phyloP scores from a whole-genome alignment of 1,140 invertebrate species.

The Triops longicaudatus region DNA sequence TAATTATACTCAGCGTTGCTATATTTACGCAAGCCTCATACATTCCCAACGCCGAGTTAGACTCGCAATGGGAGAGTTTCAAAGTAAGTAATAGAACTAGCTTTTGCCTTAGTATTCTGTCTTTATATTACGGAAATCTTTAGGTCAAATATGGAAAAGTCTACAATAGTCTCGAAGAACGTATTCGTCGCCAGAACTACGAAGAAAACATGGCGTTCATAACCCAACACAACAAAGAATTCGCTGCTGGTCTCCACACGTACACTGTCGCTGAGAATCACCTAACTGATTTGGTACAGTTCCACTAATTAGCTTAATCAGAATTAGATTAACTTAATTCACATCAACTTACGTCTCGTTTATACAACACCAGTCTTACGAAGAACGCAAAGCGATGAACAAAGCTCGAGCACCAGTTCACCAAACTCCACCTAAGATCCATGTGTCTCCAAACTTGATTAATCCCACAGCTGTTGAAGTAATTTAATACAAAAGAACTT shows the following conservation, averaged over 20 bases:
- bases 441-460: too few species aligned
- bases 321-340: background rate
- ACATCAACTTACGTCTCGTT: background rate
- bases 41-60: background rate
- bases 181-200: constrained; percentile 44
- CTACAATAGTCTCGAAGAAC: constrained; percentile 41
- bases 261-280: constrained; percentile 55
- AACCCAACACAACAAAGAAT: constrained; percentile 51
- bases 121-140: background rate
- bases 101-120: too few species aligned
- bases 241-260: constrained; percentile 47
- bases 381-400: background rate
- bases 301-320: background rate
- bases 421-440: background rate
- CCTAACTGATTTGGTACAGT: constrained; percentile 54
- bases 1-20: background rate
- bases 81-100: background rate
- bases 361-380: background rate
- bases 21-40: background rate
- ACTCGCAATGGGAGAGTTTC: constrained; percentile 14
- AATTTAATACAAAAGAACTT: background rate
- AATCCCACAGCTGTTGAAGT: background rate
- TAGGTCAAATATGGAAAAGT: constrained; percentile 47
- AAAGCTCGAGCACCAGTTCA: background rate
- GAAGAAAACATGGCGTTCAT: constrained; percentile 50